Base-by-base conservation (phyloP, 2,113 vertebrate species). In the Cygnus buccinator region DNA sequence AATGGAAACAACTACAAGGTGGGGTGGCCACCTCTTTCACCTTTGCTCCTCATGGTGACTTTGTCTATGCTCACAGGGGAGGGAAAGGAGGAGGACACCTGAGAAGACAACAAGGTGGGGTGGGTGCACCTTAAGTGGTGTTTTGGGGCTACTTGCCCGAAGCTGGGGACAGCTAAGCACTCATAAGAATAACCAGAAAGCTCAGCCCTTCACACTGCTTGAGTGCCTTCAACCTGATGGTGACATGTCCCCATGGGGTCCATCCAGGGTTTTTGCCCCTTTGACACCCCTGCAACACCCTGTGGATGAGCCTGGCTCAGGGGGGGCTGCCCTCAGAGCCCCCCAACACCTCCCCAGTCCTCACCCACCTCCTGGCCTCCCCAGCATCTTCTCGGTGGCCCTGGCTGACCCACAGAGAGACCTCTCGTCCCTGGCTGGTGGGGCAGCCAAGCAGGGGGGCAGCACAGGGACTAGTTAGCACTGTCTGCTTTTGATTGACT, bases 61-160 rank as follows among this genome's bases (percentile, higher is more conserved):
- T 11, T 90, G 78, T 31, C 33, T 7, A 2, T 12, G 20, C 26
- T 63, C 4, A 18, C 33, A 43, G 48, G 70, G 70, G 68, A 63
- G 31, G 33, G 68, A 33, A 33, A 23, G 58, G 13, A 77, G 44
- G 48, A 73, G 3, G 11, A 11, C 50, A 18, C 22, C 1, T 5
- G 75, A 35, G 55, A 48, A 70, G 43, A 33, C 25, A 43, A 21
- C 0, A 2, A 18, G 44, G 9, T 73, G 31, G n/a, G 55, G 55
- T 37, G 4, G 3, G 11, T 54, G 26, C 7, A 78, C 39, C 0
- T 0, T 68, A 48, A 86, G 57, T 18, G 19, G 29, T 3, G 4
- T 25, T 62, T 71, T 72, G 28, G 19, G 35, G 25, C 63, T 85
- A 68, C 16, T 41, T 59, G 41, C 25, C 33, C 55, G 35, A 33